Conservation (phyloP, 2,113 vertebrate species). For the Antennarius striatus region DNA sequence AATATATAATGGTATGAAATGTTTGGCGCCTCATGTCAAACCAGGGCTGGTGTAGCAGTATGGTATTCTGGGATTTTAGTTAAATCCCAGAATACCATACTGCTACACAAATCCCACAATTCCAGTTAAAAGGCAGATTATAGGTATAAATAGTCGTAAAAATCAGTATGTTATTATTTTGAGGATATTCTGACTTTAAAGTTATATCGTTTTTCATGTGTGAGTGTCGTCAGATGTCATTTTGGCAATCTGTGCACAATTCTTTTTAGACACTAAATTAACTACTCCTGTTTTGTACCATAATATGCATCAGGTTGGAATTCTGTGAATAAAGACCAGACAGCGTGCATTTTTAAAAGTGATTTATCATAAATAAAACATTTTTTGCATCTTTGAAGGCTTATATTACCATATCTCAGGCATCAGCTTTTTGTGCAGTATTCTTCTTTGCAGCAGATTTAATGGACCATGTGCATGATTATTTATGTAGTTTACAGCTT, state of each 20-base stretch:
- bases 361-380: constrained; percentile 33
- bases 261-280: not conserved
- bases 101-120: no score
- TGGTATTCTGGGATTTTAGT: no score
- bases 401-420: constrained; percentile 10
- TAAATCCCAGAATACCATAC: no score
- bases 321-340: constrained; percentile 7
- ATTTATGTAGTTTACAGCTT: no score
- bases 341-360: constrained; percentile 17
- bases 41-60: no score
- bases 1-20: no score
- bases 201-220: no score
- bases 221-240: no score
- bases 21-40: no score
- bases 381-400: constrained; percentile 19
- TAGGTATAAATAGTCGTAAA: not conserved
- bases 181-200: no score
- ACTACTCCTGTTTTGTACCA: not conserved
- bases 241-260: not conserved
- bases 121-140: constrained; percentile 1
- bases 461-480: no score
- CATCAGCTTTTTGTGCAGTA: constrained; percentile 15
- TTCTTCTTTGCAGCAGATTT: not conserved
- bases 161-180: no score
- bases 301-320: constrained; percentile 20